These are phyloP conservation scores for Aphidius gifuensis DNA, from an alignment of 1,140 invertebrate species.

Conservation along the genomic window DNA sequence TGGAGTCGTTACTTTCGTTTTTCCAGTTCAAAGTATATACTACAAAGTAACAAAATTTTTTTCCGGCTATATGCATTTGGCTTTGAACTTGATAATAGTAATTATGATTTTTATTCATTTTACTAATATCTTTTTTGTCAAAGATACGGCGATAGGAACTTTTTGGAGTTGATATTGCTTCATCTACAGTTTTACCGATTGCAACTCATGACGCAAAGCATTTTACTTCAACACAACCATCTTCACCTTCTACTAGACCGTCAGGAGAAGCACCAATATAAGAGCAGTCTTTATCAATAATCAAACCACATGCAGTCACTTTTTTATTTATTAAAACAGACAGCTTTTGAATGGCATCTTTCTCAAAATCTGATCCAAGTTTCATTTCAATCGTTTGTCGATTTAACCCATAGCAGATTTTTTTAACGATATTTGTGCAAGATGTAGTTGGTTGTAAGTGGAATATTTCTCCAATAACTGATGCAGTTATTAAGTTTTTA, in stretches of 20 bases:
- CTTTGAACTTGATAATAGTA: conserved; percentile 40
- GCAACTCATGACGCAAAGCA: conserved; percentile 1
- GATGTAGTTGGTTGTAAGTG: conserved; percentile 5
- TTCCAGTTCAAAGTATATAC: conserved; percentile 23
- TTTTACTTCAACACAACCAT: conserved; percentile 24
- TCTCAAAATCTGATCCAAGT: neutral
- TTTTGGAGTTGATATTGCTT: neutral
- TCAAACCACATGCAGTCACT: conserved; percentile 34
- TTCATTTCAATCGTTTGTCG: neutral
- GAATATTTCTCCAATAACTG: conserved; percentile 11
- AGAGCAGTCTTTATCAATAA: conserved; percentile 32
- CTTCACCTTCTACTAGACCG: conserved; percentile 16
- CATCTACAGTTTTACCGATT: conserved; percentile 3
- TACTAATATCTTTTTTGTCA: conserved; percentile 7
- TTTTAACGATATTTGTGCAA: conserved; percentile 2
- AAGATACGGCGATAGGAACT: conserved; percentile 23
- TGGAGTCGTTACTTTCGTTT: no score
- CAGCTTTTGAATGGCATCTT: neutral
- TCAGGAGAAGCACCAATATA: conserved; percentile 24
- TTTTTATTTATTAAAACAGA: conserved; percentile 1
- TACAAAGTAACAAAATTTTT: conserved; percentile 30
- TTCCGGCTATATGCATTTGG: conserved; percentile 31
- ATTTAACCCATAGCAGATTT: neutral
- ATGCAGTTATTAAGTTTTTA: conserved; percentile 5
- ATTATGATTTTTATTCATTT: conserved; percentile 29